Percentiles rank a stretch among this genome's conserved stretches.
Evolutionary conservation across 2,797 vertebrate species (phyloP).

Genomic region (Neostethus bicornis): DNA sequence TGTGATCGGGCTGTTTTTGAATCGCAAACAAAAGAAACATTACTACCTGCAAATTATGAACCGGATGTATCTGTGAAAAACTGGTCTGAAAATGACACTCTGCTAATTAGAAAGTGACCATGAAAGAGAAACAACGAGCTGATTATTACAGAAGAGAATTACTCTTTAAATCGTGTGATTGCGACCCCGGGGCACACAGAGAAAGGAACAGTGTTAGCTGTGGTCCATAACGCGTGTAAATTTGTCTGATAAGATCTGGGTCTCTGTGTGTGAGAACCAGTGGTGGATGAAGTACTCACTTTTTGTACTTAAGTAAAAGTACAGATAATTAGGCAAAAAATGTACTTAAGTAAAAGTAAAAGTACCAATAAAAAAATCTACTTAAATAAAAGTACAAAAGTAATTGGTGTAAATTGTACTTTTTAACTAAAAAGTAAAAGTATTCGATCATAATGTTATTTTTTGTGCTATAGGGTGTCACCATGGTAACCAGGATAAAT

Average conservation of each 20-base stretch:
- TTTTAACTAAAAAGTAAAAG: too few relatives aligned
- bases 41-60: not conserved
- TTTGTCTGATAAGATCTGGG: not conserved
- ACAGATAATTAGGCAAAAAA: too few relatives aligned
- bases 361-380: too few relatives aligned
- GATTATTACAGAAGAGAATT: slow-evolving; percentile 35
- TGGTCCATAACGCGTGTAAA: slow-evolving; percentile 1
- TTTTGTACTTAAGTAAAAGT: too few relatives aligned
- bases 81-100: slow-evolving; percentile 37
- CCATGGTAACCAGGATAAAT: too few relatives aligned
- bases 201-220: slow-evolving; percentile 18
- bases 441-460: too few relatives aligned
- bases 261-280: not conserved
- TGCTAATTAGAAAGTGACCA: slow-evolving; percentile 65
- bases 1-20: not conserved
- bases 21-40: not conserved
- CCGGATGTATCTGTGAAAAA: slow-evolving; percentile 11
- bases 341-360: too few relatives aligned
- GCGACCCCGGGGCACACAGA: slow-evolving; percentile 36
- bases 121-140: slow-evolving; percentile 31
- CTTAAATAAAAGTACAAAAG: too few relatives aligned
- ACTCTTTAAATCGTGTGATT: slow-evolving; percentile 48
- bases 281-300: too few relatives aligned
- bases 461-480: too few relatives aligned
- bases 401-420: too few relatives aligned